phyloP scores from a whole-genome alignment of 2,113 vertebrate genomes.

The Chlorocebus sabaeus region DNA sequence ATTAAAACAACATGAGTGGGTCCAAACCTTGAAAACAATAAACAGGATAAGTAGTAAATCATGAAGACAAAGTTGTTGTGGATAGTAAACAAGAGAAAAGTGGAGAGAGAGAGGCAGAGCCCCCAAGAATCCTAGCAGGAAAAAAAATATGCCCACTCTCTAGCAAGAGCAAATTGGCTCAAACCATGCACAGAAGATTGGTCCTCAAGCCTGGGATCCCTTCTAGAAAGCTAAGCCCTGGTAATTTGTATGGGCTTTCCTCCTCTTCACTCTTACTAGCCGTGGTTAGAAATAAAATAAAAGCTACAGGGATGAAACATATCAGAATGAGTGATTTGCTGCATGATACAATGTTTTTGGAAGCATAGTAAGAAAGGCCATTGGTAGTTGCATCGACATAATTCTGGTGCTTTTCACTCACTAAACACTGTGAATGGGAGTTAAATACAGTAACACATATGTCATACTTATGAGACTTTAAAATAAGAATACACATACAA shows the following conservation, averaged over 20 bases:
- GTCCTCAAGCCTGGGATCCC: neutral
- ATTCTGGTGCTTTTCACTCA: constrained; percentile 1
- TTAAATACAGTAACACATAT: neutral
- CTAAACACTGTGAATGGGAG: neutral
- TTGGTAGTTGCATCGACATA: neutral
- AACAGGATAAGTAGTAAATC: neutral
- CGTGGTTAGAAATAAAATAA: constrained; percentile 12
- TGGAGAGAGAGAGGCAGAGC: neutral
- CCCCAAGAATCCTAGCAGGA: neutral
- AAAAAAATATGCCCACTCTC: neutral
- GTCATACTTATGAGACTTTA: neutral
- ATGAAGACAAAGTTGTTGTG: neutral
- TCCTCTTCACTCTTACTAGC: neutral
- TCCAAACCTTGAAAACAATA: neutral
- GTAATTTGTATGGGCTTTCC: neutral
- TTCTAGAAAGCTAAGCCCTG: neutral
- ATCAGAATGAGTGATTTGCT: neutral
- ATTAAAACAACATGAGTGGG: neutral
- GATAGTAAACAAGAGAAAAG: neutral
- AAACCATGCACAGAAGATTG: neutral
- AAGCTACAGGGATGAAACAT: neutral
- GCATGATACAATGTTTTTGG: neutral
- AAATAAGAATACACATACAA: neutral
- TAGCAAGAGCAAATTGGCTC: neutral
- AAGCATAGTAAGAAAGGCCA: constrained; percentile 4